Percentiles rank a stretch among this genome's conserved stretches.
These are phyloP conservation scores for Caenorhabditis sulstoni DNA, from an alignment of 2,888 invertebrate species.

Conservation along the genomic window DNA sequence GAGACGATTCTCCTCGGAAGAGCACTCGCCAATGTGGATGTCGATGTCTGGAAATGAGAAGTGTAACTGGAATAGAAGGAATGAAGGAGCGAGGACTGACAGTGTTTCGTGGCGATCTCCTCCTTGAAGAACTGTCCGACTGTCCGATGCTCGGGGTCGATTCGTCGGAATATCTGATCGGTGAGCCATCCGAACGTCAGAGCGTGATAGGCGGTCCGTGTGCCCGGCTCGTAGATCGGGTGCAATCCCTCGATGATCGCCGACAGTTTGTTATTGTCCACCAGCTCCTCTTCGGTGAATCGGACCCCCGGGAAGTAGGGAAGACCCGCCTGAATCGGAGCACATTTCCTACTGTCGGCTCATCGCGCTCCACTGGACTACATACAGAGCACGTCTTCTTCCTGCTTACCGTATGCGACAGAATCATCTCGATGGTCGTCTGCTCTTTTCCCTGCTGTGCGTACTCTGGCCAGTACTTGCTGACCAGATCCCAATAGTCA, in stretches of 20 bases:
- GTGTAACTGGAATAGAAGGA: neutral
- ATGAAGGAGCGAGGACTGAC: slow-evolving; percentile 13
- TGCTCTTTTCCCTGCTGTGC: slow-evolving; percentile 81
- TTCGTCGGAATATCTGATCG: slow-evolving; percentile 79
- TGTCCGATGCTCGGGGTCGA: slow-evolving; percentile 80
- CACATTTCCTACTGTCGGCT: no score
- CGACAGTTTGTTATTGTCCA: slow-evolving; percentile 77
- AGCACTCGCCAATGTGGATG: slow-evolving; percentile 78
- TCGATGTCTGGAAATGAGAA: slow-evolving; percentile 77
- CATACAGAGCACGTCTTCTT: no score
- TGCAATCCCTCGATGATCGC: slow-evolving; percentile 77
- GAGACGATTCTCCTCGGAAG: slow-evolving; percentile 74
- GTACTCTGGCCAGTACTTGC: slow-evolving; percentile 81
- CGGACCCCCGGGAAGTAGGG: slow-evolving; percentile 76
- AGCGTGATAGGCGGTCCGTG: slow-evolving; percentile 81
- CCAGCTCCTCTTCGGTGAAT: slow-evolving; percentile 74
- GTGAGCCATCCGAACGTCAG: slow-evolving; percentile 81
- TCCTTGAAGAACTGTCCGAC: slow-evolving; percentile 79
- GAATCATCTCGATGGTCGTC: slow-evolving; percentile 80
- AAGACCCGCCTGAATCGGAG: slow-evolving; percentile 80
- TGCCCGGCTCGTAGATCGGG: slow-evolving; percentile 80
- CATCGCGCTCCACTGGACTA: no score
- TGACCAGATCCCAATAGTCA: slow-evolving; percentile 79
- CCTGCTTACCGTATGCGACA: slow-evolving; percentile 81
- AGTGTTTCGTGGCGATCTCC: slow-evolving; percentile 63